Conservation (phyloP, 2,888 invertebrate genomes). For the Caenorhabditis japonica region DNA sequence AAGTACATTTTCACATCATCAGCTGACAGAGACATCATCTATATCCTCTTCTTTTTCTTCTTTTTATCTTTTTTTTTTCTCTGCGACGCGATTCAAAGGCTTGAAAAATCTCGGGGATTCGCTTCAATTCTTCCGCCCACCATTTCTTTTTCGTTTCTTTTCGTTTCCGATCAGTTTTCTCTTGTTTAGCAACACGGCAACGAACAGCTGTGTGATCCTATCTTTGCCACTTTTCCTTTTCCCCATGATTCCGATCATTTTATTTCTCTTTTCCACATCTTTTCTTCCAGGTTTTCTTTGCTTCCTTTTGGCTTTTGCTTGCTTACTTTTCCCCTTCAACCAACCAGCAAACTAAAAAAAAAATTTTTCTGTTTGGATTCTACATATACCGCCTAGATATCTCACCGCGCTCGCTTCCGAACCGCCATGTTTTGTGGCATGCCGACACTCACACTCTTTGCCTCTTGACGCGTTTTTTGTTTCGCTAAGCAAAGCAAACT, state of each 20-base stretch:
- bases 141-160: conserved; percentile 14
- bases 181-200: conserved; percentile 49
- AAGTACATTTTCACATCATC: too few relatives aligned
- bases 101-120: conserved; percentile 28
- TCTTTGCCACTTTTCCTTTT: background rate
- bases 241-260: conserved; percentile 39
- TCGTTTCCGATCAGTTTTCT: conserved; percentile 12
- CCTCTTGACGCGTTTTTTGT: conserved; percentile 43
- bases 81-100: background rate
- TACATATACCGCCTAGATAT: too few relatives aligned
- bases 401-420: too few relatives aligned
- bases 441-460: conserved; percentile 8
- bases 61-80: background rate
- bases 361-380: conserved; percentile 22
- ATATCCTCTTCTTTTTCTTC: background rate
- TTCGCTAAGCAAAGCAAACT: too few relatives aligned
- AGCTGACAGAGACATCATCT: background rate
- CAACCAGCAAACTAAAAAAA: too few relatives aligned
- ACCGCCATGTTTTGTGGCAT: background rate
- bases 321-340: too few relatives aligned
- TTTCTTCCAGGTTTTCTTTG: conserved; percentile 3
- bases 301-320: background rate
- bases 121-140: conserved; percentile 27
- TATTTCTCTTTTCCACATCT: conserved; percentile 11
- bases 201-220: conserved; percentile 37